A percentile compares a stretch with the other conserved stretches of the same genome.
Conservation (phyloP, 2,797 vertebrate genomes). For the Galaxias olidus region DNA sequence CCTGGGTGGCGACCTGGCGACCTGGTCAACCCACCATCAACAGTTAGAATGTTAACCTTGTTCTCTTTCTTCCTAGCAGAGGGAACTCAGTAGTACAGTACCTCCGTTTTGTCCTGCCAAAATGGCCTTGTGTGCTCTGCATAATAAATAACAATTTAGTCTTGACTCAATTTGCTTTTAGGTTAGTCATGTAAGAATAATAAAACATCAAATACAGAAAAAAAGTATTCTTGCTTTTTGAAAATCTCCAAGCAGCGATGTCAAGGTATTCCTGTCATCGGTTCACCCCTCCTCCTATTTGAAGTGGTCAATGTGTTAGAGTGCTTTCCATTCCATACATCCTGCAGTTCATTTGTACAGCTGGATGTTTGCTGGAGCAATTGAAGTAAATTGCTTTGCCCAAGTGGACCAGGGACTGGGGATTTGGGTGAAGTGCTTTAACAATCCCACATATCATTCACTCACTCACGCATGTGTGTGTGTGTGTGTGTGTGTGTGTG, state of each 20-base stretch:
- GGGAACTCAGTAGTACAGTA: too few species aligned
- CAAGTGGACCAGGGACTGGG: constrained; percentile 34
- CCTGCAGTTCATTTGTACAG: constrained; percentile 59
- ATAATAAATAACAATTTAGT: neutral
- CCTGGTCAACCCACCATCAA: neutral
- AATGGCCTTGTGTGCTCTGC: too few species aligned
- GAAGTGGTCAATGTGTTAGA: constrained; percentile 29
- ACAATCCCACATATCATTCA: constrained; percentile 18
- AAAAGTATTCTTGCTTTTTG: neutral
- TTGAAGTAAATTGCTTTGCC: constrained; percentile 47
- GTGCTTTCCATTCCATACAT: constrained; percentile 39
- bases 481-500: neutral
- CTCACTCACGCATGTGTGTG: constrained; percentile 3
- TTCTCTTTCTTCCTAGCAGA: neutral
- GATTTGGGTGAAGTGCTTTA: constrained; percentile 40
- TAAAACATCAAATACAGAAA: neutral
- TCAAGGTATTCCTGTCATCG: neutral
- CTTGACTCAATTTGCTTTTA: neutral
- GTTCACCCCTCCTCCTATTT: constrained; percentile 1
- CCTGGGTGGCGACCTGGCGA: neutral
- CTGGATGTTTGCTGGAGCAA: constrained; percentile 47
- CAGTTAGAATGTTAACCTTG: neutral
- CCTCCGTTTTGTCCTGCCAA: too few species aligned
- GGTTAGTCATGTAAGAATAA: neutral
- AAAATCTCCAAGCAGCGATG: neutral